Base-by-base conservation (phyloP, 2,888 invertebrate genomes). In the Theodoxus fluviatilis region DNA sequence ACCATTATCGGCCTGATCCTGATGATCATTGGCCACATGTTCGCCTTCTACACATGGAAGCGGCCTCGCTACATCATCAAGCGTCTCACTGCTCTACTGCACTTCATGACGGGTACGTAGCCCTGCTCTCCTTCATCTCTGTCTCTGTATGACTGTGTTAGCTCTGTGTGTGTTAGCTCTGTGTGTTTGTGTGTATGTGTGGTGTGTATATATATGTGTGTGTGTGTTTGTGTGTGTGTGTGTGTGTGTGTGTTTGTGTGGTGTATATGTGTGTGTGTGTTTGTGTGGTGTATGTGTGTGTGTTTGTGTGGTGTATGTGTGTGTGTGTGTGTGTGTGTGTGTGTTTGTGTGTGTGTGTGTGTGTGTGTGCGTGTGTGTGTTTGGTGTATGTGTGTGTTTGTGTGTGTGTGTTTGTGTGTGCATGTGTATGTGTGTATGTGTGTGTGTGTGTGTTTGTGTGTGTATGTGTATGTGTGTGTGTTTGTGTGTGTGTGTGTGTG, bases 41-140 rank as follows among this genome's bases (percentile, higher is more conserved):
- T 94, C 86, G 94, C 94, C 6, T 90, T 92, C 75, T 95, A 95
- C 85, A 94, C 94, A 22, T 93, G 95, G 85, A 90, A 90, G 76
- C 93, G 94, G 83, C 93, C 94, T 2, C 90, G 94, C 3, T 95
- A 95, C 85, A 94, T 94, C 92, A 94, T 94, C 89, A 95, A 95
- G 85, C 89, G 95, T 47, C 89, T 95, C 33, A 94, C 94, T 3
- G 94, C 93, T 0, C 93, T 93, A 28, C 92, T 94, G 73, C 93
- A 94, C 84, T 92, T 95, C 80, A 92, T 95, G 71, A 92, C 93
- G 84, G 92, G 93, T 93, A 86, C 64, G 75, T 64, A 2, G 12
- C 15, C 9, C 1, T n/a, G n/a, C n/a, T n/a, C n/a, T n/a, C n/a
- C n/a, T n/a, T n/a, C n/a, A 28, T 55, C 37, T 33, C 35, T 63